Conservation (phyloP, 2,888 invertebrate genomes). For the Microchrysa polita region DNA sequence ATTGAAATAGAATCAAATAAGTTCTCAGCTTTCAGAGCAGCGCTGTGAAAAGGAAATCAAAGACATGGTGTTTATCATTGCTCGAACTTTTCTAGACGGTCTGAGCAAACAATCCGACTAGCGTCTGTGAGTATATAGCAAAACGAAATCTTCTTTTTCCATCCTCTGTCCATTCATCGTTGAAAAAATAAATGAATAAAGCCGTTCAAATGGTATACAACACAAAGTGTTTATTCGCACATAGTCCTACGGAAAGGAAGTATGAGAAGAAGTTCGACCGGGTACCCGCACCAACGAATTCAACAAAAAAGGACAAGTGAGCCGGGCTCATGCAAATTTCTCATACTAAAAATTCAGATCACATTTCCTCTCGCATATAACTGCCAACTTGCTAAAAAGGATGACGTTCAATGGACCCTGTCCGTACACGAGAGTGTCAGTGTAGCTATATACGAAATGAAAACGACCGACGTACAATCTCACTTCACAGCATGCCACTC, state of each 20-base stretch:
- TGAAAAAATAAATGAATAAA: slow-evolving; percentile 34
- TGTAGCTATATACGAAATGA: slow-evolving; percentile 5
- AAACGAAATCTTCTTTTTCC: neutral
- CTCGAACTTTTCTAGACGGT: slow-evolving; percentile 17
- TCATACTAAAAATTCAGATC: slow-evolving; percentile 43
- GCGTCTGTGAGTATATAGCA: neutral
- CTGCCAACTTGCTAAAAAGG: slow-evolving; percentile 45
- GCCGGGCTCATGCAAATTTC: slow-evolving; percentile 34
- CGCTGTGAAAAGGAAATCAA: neutral
- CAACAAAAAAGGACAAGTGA: neutral
- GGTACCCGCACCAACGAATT: neutral
- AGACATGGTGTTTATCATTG: neutral
- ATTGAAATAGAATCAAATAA: slow-evolving; percentile 17
- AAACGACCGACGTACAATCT: no score
- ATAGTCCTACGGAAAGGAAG: neutral
- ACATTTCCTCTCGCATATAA: slow-evolving; percentile 35
- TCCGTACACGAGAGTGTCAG: neutral
- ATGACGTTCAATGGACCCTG: slow-evolving; percentile 27
- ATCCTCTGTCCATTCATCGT: slow-evolving; percentile 22
- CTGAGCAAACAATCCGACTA: slow-evolving; percentile 1
- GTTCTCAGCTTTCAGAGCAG: neutral
- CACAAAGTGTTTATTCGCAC: slow-evolving; percentile 41
- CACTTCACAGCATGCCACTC: no score
- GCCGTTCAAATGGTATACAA: slow-evolving; percentile 38
- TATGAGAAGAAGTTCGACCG: neutral